Base-by-base conservation (phyloP, 2,113 vertebrate species). In the Morone saxatilis region DNA sequence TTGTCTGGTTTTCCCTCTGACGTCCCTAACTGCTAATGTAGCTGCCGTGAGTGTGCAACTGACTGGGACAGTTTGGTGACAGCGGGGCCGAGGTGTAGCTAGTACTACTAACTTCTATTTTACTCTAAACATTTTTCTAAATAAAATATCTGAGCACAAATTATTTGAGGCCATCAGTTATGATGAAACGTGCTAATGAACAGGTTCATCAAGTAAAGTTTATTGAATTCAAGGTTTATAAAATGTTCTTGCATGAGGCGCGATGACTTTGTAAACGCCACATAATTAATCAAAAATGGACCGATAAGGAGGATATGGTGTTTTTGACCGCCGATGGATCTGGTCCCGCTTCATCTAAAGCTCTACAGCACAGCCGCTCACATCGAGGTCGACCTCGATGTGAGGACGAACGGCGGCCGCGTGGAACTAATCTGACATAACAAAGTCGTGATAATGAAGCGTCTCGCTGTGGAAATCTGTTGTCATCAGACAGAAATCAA, bases 271-370 rank as follows among this genome's bases (percentile, higher is more conserved):
- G 45, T 12, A 53, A 68, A 82, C 68, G 7, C 10, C 2, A 17
- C 36, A 61, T 19, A 19, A 12, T 61, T 45, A 31, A 67, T 31
- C 2, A 48, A 51, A 41, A 51, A 14, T 7, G 16, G 16, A 36
- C 60, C 25, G 19, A 73, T 56, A 1, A 31, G n/a, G 6, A 36
- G 47, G 47, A 56, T 31, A 25, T 14, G 54, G 40, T 10, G 36
- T 31, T 31, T 7, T 57, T 20, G 41, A 31, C 47, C 68, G 70
- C 74, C 17, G 59, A 74, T 57, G 80, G 75, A 74, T 81, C 77
- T 17, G n/a, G 45, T 40, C 20, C 6, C 25, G 22, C 87, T 88
- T 90, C 80, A 83, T 78, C 77, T 61, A 1, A 43, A 75, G 57
- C 60, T 54, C 20, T 19, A 45, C 80, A 51, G 41, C 36, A 53